Evolutionary conservation across 2,888 invertebrate genomes (phyloP).

Genomic region (Megaustenia siamemsis): DNA sequence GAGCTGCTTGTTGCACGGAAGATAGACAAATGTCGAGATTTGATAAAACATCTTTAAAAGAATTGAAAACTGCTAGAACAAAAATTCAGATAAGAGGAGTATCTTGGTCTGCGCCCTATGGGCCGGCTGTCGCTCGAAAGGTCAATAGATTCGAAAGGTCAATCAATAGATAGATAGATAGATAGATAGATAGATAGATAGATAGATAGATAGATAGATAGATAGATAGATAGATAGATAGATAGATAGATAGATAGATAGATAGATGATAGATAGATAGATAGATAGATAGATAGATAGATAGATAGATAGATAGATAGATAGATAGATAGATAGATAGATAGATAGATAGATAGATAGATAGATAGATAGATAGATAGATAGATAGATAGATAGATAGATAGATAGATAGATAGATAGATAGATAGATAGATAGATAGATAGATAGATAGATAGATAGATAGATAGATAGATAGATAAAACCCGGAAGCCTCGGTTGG

Average conservation of each 20-base stretch:
- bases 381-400: neutral
- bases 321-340: neutral
- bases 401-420: neutral
- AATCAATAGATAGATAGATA: neutral
- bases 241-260: constrained; percentile 5
- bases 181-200: neutral
- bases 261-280: neutral
- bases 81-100: no score
- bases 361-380: neutral
- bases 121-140: no score
- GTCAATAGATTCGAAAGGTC: no score
- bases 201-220: neutral
- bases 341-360: neutral
- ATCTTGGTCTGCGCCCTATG: no score
- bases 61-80: no score
- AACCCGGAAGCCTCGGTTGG: no score
- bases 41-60: no score
- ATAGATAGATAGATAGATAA: no score
- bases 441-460: neutral
- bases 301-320: neutral
- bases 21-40: no score
- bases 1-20: no score
- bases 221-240: neutral
- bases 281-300: neutral
- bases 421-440: constrained; percentile 15